A percentile compares a stretch with the other conserved stretches of the same genome.
Evolutionary conservation across 2,888 invertebrate genomes (phyloP).

Genomic region (Cacoxenus indagator): DNA sequence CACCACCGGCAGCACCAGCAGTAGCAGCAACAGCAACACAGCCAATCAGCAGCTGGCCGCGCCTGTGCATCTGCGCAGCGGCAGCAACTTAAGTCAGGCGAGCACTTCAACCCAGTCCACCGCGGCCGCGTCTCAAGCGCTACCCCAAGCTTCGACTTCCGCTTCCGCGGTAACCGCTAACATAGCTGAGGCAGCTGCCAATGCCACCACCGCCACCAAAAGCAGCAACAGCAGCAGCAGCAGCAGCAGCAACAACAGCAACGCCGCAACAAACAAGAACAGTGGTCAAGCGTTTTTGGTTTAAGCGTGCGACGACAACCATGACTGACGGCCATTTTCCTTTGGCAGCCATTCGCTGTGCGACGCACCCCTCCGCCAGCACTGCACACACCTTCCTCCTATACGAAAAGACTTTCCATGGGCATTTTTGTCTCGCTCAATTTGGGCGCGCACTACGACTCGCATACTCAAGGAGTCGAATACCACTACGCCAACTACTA

Average conservation of each 20-base stretch:
- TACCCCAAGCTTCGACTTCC: slow-evolving; percentile 51
- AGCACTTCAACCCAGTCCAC: slow-evolving; percentile 69
- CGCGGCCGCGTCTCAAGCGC: slow-evolving; percentile 48
- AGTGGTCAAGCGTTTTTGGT: slow-evolving; percentile 69
- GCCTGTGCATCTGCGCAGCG: slow-evolving; percentile 67
- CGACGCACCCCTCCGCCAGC: background rate
- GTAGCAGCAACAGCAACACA: slow-evolving; percentile 28
- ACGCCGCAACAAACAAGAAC: slow-evolving; percentile 48
- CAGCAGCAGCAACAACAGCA: slow-evolving; percentile 39
- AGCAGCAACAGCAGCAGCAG: slow-evolving; percentile 35
- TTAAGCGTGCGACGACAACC: slow-evolving; percentile 44
- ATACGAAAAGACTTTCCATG: slow-evolving; percentile 21
- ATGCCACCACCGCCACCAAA: slow-evolving; percentile 40
- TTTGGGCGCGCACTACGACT: background rate
- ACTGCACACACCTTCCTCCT: background rate
- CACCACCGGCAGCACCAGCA: slow-evolving; percentile 37
- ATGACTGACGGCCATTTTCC: slow-evolving; percentile 4
- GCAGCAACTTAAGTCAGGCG: slow-evolving; percentile 68
- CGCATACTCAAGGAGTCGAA: background rate
- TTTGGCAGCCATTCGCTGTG: slow-evolving; percentile 8
- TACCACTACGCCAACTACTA: slow-evolving; percentile 25
- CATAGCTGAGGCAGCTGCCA: slow-evolving; percentile 36
- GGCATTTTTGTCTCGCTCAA: background rate
- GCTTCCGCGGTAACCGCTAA: slow-evolving; percentile 50
- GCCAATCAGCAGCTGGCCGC: slow-evolving; percentile 50